A percentile compares a stretch with the other conserved stretches of the same genome.
Conservation (phyloP, 2,113 vertebrate genomes). For the Phalacrocorax brasilianus region DNA sequence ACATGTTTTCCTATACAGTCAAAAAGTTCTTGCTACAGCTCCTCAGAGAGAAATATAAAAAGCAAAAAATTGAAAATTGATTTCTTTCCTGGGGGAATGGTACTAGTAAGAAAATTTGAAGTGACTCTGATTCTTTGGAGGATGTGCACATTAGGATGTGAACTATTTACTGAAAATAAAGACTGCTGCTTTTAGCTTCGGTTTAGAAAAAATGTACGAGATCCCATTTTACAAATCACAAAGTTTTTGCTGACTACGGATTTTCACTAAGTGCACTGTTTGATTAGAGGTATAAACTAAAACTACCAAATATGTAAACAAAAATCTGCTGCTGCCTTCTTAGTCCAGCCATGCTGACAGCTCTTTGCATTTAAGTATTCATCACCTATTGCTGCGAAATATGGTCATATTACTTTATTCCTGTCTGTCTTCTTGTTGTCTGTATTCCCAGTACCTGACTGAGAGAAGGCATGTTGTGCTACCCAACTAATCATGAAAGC, state of each 20-base stretch:
- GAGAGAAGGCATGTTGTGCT: not conserved
- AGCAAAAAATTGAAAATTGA: not conserved
- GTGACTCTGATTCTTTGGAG: not conserved
- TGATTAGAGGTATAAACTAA: not conserved
- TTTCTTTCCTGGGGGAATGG: not conserved
- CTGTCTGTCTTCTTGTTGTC: not conserved
- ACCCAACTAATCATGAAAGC: not conserved
- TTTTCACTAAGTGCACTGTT: not conserved
- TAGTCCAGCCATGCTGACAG: not conserved
- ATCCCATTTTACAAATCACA: not conserved
- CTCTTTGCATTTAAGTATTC: not conserved
- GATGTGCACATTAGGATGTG: fast-evolving
- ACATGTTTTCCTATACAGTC: not conserved
- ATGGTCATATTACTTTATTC: not conserved
- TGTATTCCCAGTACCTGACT: not conserved
- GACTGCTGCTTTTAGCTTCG: not conserved
- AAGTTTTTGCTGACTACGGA: not conserved
- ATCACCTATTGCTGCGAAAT: not conserved
- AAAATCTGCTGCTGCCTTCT: not conserved
- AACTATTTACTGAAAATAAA: not conserved
- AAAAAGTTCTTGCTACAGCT: not conserved
- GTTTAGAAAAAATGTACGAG: not conserved
- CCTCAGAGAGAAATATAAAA: not conserved
- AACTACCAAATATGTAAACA: not conserved
- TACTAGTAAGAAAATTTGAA: not conserved